phyloP scores from a whole-genome alignment of 2,113 vertebrate genomes.

The Lophotis ruficrista region DNA sequence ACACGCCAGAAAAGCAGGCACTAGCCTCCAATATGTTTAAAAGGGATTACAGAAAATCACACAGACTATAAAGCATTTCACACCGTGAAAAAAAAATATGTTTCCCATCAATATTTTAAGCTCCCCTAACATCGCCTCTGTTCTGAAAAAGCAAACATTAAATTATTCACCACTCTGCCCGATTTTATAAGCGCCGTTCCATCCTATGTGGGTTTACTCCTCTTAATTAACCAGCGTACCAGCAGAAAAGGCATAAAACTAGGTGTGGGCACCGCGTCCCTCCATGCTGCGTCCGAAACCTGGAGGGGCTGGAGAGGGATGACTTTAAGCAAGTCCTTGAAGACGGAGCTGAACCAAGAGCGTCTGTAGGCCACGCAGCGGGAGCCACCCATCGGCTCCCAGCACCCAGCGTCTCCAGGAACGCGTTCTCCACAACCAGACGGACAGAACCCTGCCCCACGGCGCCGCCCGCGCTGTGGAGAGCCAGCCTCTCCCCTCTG shows the following conservation, averaged over 20 bases:
- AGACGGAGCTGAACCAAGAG: neutral
- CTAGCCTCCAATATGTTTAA: neutral
- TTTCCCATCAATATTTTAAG: constrained; percentile 67
- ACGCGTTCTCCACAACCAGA: fast-evolving
- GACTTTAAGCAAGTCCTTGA: too few species aligned
- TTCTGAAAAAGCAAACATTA: constrained; percentile 58
- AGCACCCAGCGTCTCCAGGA: neutral
- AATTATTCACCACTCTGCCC: constrained; percentile 61
- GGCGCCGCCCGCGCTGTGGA: fast-evolving
- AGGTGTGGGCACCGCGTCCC: fast-evolving
- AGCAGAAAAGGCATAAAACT: neutral
- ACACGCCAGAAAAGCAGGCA: neutral
- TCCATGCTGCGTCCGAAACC: fast-evolving
- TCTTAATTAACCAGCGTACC: neutral
- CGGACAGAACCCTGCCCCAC: neutral
- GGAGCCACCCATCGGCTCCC: neutral
- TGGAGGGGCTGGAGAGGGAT: neutral
- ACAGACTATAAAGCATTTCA: constrained; percentile 35
- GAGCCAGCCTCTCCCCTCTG: neutral
- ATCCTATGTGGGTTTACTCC: neutral
- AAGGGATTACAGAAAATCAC: constrained; percentile 44
- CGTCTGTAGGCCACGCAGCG: neutral
- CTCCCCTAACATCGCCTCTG: constrained; percentile 3
- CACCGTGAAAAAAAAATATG: neutral
- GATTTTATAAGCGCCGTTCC: constrained; percentile 33